A percentile compares a stretch with the other conserved stretches of the same genome.
Evolutionary conservation across 1,140 invertebrate genomes (phyloP).

Genomic region (Plutomurus gul): DNA sequence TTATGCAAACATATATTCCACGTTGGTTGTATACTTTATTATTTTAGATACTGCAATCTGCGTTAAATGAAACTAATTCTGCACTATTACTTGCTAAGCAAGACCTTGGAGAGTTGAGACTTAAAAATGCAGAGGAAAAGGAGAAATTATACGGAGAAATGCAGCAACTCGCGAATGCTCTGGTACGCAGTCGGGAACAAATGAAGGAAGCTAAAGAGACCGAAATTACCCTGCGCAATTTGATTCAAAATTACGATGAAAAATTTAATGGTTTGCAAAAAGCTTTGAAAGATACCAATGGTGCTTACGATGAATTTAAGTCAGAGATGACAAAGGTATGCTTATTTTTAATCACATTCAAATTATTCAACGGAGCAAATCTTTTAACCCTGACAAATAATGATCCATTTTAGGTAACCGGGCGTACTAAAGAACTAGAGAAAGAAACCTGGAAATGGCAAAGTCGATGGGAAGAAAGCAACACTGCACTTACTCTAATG

Average conservation of each 20-base stretch:
- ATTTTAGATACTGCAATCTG: slow-evolving; percentile 48
- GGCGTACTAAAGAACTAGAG: slow-evolving; percentile 49
- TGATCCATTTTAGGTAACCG: slow-evolving; percentile 39
- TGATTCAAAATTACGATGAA: slow-evolving; percentile 50
- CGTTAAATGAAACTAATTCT: slow-evolving; percentile 44
- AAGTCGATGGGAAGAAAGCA: slow-evolving; percentile 49
- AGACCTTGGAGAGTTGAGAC: slow-evolving; percentile 43
- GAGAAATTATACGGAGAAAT: slow-evolving; percentile 49
- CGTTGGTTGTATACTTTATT: not conserved
- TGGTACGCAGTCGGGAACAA: slow-evolving; percentile 46
- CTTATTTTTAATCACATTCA: not conserved
- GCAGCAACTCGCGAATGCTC: slow-evolving; percentile 47
- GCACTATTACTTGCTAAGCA: slow-evolving; percentile 4
- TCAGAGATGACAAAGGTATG: slow-evolving; percentile 50
- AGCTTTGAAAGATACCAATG: slow-evolving; percentile 50
- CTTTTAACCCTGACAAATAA: not conserved
- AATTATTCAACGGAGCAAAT: not conserved
- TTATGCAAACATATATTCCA: not conserved
- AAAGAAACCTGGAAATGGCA: slow-evolving; percentile 50
- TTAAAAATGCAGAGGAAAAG: slow-evolving; percentile 52
- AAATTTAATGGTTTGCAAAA: slow-evolving; percentile 50
- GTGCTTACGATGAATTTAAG: slow-evolving; percentile 47
- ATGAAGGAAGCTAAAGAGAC: slow-evolving; percentile 50
- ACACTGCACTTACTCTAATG: slow-evolving; percentile 35
- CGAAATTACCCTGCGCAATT: slow-evolving; percentile 40